These are phyloP conservation scores for Rhinolophus sinicus DNA, from an alignment of 2,113 vertebrate genomes.

Conservation along the genomic window DNA sequence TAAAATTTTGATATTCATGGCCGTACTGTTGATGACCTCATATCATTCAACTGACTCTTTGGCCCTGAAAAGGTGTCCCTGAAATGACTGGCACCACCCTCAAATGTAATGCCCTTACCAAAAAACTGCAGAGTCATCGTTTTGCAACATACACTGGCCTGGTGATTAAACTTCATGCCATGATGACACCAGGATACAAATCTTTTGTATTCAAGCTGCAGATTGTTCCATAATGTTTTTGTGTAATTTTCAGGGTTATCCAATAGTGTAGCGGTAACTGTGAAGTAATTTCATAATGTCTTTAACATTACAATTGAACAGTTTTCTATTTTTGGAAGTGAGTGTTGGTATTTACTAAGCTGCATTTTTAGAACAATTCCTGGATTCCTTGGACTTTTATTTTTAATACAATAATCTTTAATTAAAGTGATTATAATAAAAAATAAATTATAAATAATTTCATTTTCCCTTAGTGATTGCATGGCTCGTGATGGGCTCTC, in stretches of 20 bases:
- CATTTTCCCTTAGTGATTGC: background rate
- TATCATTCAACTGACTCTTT: background rate
- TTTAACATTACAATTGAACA: background rate
- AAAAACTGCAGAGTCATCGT: background rate
- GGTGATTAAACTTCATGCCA: background rate
- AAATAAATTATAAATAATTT: background rate
- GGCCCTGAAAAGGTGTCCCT: background rate
- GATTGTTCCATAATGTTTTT: background rate
- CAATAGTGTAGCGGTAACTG: background rate
- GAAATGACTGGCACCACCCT: background rate
- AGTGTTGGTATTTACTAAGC: background rate
- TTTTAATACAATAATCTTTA: background rate
- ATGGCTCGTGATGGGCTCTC: background rate
- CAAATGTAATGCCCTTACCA: background rate
- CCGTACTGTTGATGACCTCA: background rate
- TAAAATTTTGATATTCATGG: background rate
- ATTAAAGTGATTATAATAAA: background rate
- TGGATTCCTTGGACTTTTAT: background rate
- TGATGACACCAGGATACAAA: background rate
- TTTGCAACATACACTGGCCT: background rate
- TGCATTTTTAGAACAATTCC: background rate
- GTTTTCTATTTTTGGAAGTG: background rate
- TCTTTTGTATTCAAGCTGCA: background rate
- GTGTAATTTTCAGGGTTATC: background rate
- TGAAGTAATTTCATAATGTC: background rate